phyloP scores from a whole-genome alignment of 2,113 vertebrate genomes.

The Poeciliopsis retropinna region DNA sequence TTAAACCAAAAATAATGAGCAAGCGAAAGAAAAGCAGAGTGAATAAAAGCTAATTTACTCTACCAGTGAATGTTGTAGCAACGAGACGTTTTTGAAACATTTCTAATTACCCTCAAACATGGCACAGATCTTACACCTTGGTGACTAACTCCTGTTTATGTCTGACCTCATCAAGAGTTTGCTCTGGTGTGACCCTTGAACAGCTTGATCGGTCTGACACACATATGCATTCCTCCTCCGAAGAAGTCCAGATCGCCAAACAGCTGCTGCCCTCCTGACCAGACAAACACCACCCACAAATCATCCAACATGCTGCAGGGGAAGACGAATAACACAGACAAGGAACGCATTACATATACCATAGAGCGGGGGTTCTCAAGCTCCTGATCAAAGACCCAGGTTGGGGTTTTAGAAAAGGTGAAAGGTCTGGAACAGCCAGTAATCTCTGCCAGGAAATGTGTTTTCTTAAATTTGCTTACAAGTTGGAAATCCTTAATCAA shows the following conservation, averaged over 20 bases:
- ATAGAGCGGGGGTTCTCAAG: no score
- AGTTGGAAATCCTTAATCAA: no score
- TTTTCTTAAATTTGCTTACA: no score
- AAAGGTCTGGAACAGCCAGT: no score
- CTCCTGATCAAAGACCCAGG: no score
- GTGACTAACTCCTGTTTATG: conserved; percentile 29
- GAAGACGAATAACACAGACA: conserved; percentile 47
- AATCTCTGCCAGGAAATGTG: no score
- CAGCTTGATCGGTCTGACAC: conserved; percentile 66
- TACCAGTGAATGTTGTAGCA: neutral
- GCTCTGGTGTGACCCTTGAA: conserved; percentile 65
- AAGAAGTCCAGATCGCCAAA: conserved; percentile 65
- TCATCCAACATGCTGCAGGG: conserved; percentile 69
- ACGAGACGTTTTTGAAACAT: conserved; percentile 36
- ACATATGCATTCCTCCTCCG: conserved; percentile 64
- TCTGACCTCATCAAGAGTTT: conserved; percentile 58
- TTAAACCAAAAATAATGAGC: neutral
- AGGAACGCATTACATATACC: conserved; percentile 50
- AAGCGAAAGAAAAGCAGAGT: neutral
- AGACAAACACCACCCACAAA: conserved; percentile 51
- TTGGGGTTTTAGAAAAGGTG: no score
- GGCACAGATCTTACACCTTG: conserved; percentile 18
- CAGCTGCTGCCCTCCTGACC: conserved; percentile 75
- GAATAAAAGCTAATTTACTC: neutral
- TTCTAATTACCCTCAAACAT: conserved; percentile 44